Evolutionary conservation across 2,888 invertebrate genomes (phyloP), one percentile per base, ranked within the genome.

Genomic region (Orthosia gothica): DNA sequence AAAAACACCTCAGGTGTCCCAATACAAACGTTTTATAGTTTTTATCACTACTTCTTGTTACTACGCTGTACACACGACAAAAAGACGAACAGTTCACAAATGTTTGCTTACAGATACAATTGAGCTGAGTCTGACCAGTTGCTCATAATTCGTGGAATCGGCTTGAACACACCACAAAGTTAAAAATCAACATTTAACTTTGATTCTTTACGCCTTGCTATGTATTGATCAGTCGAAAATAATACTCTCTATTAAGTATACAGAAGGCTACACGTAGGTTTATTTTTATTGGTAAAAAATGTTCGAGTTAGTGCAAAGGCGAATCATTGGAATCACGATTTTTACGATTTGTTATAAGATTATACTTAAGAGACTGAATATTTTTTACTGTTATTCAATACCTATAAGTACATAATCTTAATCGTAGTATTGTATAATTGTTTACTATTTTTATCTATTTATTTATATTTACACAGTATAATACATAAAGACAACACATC

Each of bases 111-210:
- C 12, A 45, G 45, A 74, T 73, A 70, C 58, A 73, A 79, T 82
- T 70, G 47, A 70, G 69, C 70, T 45, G 15, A 72, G 63, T 67
- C 61, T 63, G 67, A 55, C 20, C 61, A 68, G 59, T 72, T 71
- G 84, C 73, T 75, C 63, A 77, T 79, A 62, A 72, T 85, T 85
- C 86, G 72, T 62, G 62, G 85, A 86, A 85, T 65, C 71, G 20
- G 50, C 61, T 69, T 76, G 55, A 50, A 69, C 59, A 83, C 73
- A 71, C 67, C 50, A 67, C 66, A 65, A 67, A 76, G 71, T 67
- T 59, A 57, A 83, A 83, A 84, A 84, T 86, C 86, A 85, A 86
- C 79, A 85, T 86, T 85, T 75, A 76, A 74, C 84, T 84, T 84
- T 62, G 83, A 75, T 74, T 70, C 40, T 70, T 70, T 52, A 75